phyloP scores from a whole-genome alignment of 2,888 invertebrate genomes.

The Harpalus rufipes region DNA sequence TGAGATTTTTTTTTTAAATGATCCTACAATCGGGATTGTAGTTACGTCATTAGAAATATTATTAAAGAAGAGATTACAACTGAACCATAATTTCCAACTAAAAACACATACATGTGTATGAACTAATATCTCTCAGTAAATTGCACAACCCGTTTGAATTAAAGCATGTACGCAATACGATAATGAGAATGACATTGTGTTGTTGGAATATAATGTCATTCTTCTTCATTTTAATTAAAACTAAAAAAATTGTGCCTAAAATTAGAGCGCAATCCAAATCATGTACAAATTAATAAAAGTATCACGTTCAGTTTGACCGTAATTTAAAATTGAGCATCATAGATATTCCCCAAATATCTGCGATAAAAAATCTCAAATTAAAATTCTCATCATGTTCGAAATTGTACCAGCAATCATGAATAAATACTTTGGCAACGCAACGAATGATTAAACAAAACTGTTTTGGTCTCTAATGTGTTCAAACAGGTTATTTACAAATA shows the following conservation, averaged over 20 bases:
- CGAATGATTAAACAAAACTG: conserved; percentile 41
- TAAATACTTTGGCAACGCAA: conserved; percentile 33
- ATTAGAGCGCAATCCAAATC: not conserved
- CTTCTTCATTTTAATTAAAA: no score
- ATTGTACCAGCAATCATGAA: conserved; percentile 47
- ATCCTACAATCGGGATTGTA: no score
- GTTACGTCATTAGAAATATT: no score
- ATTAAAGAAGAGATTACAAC: no score
- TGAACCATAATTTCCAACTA: no score
- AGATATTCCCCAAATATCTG: conserved; percentile 36
- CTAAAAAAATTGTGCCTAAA: not conserved
- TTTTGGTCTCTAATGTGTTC: not conserved
- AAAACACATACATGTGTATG: no score
- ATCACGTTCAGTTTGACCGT: conserved; percentile 23
- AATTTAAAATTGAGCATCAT: conserved; percentile 46
- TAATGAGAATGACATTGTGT: not conserved
- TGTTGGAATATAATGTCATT: not conserved
- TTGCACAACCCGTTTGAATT: no score
- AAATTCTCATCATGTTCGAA: conserved; percentile 43
- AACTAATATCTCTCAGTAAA: no score
- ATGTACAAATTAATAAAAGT: conserved; percentile 27
- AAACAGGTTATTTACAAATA: conserved; percentile 9
- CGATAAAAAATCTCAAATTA: conserved; percentile 52
- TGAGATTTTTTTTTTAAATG: no score
- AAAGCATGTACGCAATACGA: not conserved